Evolutionary conservation across 2,113 vertebrate species (phyloP).

Genomic region (Sialia sialis): DNA sequence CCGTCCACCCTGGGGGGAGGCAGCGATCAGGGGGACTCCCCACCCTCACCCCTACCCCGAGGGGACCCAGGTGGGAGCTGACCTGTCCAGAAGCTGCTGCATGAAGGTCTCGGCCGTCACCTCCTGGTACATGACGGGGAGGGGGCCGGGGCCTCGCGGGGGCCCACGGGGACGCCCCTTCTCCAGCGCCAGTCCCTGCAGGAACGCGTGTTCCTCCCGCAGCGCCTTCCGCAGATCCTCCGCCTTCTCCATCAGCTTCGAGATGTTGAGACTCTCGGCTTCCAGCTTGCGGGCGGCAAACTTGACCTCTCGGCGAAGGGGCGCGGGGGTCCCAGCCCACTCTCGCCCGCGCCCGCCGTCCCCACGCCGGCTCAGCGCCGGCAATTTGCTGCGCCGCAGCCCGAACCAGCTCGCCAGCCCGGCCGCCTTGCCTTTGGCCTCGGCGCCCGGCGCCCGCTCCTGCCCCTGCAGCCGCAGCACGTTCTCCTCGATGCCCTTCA

Average conservation of each 20-base stretch:
- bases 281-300: conserved; percentile 77
- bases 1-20: conserved; percentile 84
- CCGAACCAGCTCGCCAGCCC: conserved; percentile 95
- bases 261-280: conserved; percentile 91
- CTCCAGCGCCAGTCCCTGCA: conserved; percentile 81
- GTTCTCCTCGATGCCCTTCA: conserved; percentile 97
- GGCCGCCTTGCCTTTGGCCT: conserved; percentile 88
- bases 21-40: no score
- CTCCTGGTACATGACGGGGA: conserved; percentile 87
- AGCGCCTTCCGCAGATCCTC: conserved; percentile 90
- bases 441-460: conserved; percentile 71
- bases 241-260: conserved; percentile 94
- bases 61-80: neutral
- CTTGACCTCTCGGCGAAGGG: conserved; percentile 76
- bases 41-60: neutral
- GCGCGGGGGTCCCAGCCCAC: conserved; percentile 73
- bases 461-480: conserved; percentile 89
- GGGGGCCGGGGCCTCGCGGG: conserved; percentile 79
- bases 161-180: conserved; percentile 76
- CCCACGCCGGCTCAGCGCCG: conserved; percentile 84
- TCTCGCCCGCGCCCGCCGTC: conserved; percentile 73
- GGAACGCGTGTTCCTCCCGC: conserved; percentile 90
- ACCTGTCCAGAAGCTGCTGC: conserved; percentile 96
- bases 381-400: conserved; percentile 90
- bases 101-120: conserved; percentile 91